Evolutionary conservation across 1,140 invertebrate species (phyloP).

Genomic region (Arctopsyche grandis): DNA sequence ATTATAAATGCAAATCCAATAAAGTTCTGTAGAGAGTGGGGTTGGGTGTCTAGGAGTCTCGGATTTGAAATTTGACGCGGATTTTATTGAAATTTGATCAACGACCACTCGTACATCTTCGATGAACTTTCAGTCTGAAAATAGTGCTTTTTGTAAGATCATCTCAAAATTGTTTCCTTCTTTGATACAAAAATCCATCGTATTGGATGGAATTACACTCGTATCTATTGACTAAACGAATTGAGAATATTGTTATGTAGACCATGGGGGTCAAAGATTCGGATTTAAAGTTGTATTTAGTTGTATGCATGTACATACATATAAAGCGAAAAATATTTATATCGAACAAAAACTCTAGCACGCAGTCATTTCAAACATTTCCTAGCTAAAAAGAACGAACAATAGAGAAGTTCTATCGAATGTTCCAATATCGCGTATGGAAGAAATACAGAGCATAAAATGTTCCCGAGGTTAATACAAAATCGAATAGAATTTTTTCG

Average conservation of each 20-base stretch:
- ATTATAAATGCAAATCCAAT: conserved; percentile 20
- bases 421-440: conserved; percentile 4
- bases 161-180: too few species aligned
- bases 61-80: conserved; percentile 15
- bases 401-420: neutral
- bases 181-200: too few species aligned
- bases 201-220: too few species aligned
- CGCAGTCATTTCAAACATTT: too few species aligned
- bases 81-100: neutral
- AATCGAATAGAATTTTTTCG: conserved; percentile 10
- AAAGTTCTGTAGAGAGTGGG: neutral
- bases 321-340: neutral
- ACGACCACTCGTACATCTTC: neutral
- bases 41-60: neutral
- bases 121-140: neutral
- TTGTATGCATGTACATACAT: neutral
- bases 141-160: neutral
- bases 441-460: conserved; percentile 1
- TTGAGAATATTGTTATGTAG: too few species aligned
- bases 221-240: too few species aligned
- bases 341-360: too few species aligned
- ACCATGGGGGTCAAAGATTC: too few species aligned
- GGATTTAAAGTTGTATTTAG: neutral
- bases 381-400: too few species aligned
- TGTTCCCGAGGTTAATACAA: conserved; percentile 1